Percentiles rank a stretch among this genome's conserved stretches.
phyloP scores from a whole-genome alignment of 1,140 invertebrate species.

The honey bee (Apis mellifera) region Amel_HAv3.1 CM009937.2:2997001-2997500 shows the following conservation, averaged over 20 bases:
- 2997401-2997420: constrained; percentile 34
- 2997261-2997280: constrained; percentile 40
- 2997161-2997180: constrained; percentile 61
- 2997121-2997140: constrained; percentile 32
- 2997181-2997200: not conserved
- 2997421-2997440: constrained; percentile 32
- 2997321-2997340: constrained; percentile 50
- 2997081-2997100: not conserved
- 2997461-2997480: constrained; percentile 23
- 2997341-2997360: constrained; percentile 63
- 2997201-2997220: not conserved
- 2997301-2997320: constrained; percentile 43
- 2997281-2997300: constrained; percentile 54
- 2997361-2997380: constrained; percentile 60
- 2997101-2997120: constrained; percentile 32
- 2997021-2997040: constrained; percentile 6
- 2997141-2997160: constrained; percentile 63
- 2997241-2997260: not conserved
- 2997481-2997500: constrained; percentile 1
- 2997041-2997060: not conserved
- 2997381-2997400: constrained; percentile 59
- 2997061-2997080: not conserved
- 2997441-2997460: constrained; percentile 45
- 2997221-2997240: not conserved
- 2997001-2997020: not conserved